Base-by-base conservation (phyloP, 1,140 invertebrate genomes). In the Hycleus cichorii region DNA sequence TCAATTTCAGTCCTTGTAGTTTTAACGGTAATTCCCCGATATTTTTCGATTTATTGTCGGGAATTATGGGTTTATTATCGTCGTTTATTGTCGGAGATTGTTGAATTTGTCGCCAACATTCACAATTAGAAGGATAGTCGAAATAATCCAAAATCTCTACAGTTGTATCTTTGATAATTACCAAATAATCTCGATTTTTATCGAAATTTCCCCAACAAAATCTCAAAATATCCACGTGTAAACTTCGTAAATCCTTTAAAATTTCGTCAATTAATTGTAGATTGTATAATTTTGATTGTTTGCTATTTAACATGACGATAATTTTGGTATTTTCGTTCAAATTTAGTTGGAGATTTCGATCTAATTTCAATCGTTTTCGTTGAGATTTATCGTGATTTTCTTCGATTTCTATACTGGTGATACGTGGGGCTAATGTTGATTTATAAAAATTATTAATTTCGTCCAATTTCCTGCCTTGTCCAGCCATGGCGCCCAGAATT, bases 401-500 rank as follows among this genome's bases (percentile, higher is more conserved):
- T 5, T 32, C 32, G 7, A 32, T 32, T 32, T 32, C 7, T 32
- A 32, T 7, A 32, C 32, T 32, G 4, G 7, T 32, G 0, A 32
- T 32, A 32, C 32, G 32, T 4, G 4, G 32, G 7, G 7, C 7
- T 32, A 32, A 32, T 32, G 7, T 7, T 5, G 32, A 32, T 5
- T 32, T 32, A 32, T 32, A 32, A 7, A 32, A 32, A 32, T 32
- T 32, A 1, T 32, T 0, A 32, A 32, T 32, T 32, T 32, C 32
- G 7, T 32, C 32, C 32, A 32, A 7, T 32, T 32, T 32, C 7
- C 3, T 32, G 7, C 78, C 77, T 54, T 77, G 66, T 69, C 87
- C 81, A 10, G 85, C 78, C 77, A 88, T 76, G 12, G 84, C 83
- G 43, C 86, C 87, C 39, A 83, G 83, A 49, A 88, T 81, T 77